These are phyloP conservation scores for Prunella fulvescens DNA, from an alignment of 2,113 vertebrate genomes.

Conservation along the genomic window DNA sequence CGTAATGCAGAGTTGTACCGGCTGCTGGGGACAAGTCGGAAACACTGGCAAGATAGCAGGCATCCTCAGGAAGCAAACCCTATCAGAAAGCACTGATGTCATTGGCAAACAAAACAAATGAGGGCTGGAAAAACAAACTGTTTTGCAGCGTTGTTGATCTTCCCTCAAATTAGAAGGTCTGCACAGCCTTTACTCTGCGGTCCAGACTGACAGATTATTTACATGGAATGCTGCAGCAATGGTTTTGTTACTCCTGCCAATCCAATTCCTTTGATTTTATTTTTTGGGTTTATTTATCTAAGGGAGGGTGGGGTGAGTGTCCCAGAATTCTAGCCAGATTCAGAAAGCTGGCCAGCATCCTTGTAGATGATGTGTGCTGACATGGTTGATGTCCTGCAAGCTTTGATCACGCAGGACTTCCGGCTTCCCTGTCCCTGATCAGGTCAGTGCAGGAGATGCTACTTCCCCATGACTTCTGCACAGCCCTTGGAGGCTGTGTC, in stretches of 20 bases:
- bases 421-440: accelerated
- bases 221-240: not conserved
- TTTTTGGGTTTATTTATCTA: conserved; percentile 9
- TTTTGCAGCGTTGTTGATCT: conserved; percentile 17
- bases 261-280: conserved; percentile 22
- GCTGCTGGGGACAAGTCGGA: conserved; percentile 62
- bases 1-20: not conserved
- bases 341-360: not conserved
- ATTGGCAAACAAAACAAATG: conserved; percentile 65
- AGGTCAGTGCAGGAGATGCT: accelerated
- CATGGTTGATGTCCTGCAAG: not conserved
- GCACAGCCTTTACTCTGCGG: not conserved
- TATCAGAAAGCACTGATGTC: conserved; percentile 60
- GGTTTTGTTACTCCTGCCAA: conserved; percentile 9
- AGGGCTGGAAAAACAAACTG: conserved; percentile 45
- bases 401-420: not conserved
- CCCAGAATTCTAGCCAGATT: not conserved
- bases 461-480: not conserved
- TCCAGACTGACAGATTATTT: conserved; percentile 12
- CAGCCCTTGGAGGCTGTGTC: not conserved
- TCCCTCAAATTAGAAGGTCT: conserved; percentile 41
- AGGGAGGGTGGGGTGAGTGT: not conserved
- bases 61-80: conserved; percentile 66
- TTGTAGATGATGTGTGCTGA: not conserved
- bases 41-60: conserved; percentile 60